These are phyloP conservation scores for Sinhomidia bicolor DNA, from an alignment of 2,888 invertebrate species.

Conservation along the genomic window DNA sequence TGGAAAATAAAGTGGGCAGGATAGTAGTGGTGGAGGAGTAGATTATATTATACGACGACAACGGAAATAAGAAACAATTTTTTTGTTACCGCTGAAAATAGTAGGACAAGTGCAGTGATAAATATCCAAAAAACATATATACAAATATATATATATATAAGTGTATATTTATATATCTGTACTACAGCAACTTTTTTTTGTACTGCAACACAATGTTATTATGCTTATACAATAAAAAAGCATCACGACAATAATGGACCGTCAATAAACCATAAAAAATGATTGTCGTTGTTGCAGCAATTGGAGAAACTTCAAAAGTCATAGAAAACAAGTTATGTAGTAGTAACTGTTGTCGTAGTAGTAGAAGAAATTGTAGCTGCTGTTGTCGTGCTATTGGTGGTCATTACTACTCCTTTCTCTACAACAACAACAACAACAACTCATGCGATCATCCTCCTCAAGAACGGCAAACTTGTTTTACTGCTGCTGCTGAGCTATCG, in stretches of 20 bases:
- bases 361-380: slow-evolving; percentile 16
- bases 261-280: slow-evolving; percentile 43
- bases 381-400: not conserved
- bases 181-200: no score
- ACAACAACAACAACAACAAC: slow-evolving; percentile 2
- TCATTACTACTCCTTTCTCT: not conserved
- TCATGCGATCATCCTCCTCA: slow-evolving; percentile 14
- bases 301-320: slow-evolving; percentile 51
- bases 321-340: slow-evolving; percentile 33
- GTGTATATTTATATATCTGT: no score
- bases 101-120: not conserved
- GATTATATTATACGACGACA: no score
- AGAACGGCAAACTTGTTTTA: not conserved
- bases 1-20: no score
- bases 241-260: not conserved
- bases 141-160: no score
- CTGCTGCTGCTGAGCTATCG: slow-evolving; percentile 34
- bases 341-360: not conserved
- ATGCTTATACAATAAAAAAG: slow-evolving; percentile 14
- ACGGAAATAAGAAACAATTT: no score
- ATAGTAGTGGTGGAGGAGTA: no score
- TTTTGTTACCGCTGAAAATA: no score
- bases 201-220: not conserved
- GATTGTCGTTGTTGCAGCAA: slow-evolving; percentile 35
- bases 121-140: no score